Percentiles rank a stretch among this genome's conserved stretches.
phyloP scores from a whole-genome alignment of 35 echinoderm and acorn worm species.

The Lytechinus variegatus region DNA sequence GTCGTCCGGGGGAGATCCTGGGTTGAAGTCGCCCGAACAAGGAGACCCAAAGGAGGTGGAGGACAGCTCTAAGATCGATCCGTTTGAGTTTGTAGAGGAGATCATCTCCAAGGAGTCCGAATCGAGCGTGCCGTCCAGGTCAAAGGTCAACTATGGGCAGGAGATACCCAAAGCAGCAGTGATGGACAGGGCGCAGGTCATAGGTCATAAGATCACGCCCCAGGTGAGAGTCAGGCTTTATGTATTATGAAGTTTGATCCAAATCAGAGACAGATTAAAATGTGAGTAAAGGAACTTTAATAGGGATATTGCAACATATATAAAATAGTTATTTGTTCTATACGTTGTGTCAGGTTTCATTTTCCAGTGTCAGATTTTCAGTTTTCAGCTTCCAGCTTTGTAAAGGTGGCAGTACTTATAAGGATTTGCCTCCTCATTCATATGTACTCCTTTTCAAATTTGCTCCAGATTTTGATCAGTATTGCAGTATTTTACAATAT shows the following conservation, averaged over 20 bases:
- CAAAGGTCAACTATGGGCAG: background rate
- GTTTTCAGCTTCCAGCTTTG: no score
- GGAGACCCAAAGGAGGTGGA: background rate
- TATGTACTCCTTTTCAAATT: no score
- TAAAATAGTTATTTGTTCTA: no score
- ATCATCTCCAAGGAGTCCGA: background rate
- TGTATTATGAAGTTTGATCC: background rate
- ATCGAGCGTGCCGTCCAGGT: background rate
- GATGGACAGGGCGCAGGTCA: background rate
- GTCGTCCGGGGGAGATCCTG: background rate
- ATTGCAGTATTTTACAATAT: no score
- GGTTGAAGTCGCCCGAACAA: background rate
- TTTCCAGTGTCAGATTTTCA: no score
- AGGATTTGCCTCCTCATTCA: no score
- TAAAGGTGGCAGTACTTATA: no score
- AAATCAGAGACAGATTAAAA: background rate
- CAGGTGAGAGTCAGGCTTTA: background rate
- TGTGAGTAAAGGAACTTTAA: background rate
- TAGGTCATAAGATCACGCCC: background rate
- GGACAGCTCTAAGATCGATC: background rate
- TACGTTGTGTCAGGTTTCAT: no score
- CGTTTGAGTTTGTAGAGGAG: constrained; percentile 50
- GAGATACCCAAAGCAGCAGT: background rate
- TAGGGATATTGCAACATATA: background rate
- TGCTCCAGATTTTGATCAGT: no score